phyloP scores from a whole-genome alignment of 1,140 invertebrate genomes.

The Pseudomyrmex pallidus region DNA sequence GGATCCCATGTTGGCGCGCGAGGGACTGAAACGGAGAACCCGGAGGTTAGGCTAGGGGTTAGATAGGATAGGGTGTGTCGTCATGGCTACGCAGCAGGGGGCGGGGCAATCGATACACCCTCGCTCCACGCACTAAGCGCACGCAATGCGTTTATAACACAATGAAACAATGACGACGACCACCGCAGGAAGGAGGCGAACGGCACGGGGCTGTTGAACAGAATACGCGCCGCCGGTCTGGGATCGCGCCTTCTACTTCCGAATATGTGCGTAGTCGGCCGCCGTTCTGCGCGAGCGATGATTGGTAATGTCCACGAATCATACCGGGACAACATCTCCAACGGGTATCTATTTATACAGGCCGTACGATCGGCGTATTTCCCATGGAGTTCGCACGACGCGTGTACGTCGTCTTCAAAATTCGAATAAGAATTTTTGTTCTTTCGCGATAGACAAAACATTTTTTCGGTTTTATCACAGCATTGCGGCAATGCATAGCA shows the following conservation, averaged over 20 bases:
- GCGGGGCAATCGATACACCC: constrained; percentile 85
- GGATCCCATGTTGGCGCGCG: constrained; percentile 44
- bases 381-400: neutral
- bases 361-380: neutral
- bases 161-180: constrained; percentile 82
- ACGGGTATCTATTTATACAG: constrained; percentile 9
- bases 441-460: constrained; percentile 4
- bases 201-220: constrained; percentile 39
- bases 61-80: constrained; percentile 84
- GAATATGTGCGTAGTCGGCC: constrained; percentile 56
- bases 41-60: constrained; percentile 83
- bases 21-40: constrained; percentile 76
- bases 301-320: constrained; percentile 32
- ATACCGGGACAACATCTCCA: neutral
- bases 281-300: constrained; percentile 30
- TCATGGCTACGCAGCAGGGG: constrained; percentile 85
- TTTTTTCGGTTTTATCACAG: constrained; percentile 69
- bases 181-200: constrained; percentile 64
- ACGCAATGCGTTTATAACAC: constrained; percentile 83
- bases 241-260: constrained; percentile 80
- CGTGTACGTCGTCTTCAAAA: no score
- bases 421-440: no score
- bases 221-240: constrained; percentile 51
- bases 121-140: constrained; percentile 80
- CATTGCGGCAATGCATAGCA: constrained; percentile 68